phyloP scores from a whole-genome alignment of 2,888 invertebrate species.

The Clistopyga incitator region DNA sequence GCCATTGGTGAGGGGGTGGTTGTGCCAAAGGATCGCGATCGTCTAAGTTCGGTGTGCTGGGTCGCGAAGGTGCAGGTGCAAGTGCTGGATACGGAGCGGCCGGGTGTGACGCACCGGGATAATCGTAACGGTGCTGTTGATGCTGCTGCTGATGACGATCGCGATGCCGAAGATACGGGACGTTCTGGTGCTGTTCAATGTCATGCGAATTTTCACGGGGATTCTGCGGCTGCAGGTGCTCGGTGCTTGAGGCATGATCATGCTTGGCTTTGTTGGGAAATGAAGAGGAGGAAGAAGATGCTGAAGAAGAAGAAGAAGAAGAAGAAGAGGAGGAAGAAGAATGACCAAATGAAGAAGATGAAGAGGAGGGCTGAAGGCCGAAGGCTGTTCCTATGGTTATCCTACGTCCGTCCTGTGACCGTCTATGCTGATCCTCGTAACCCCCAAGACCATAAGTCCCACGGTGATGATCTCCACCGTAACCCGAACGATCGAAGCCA shows the following conservation, averaged over 20 bases:
- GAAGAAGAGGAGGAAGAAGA: constrained; percentile 75
- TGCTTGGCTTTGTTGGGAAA: constrained; percentile 75
- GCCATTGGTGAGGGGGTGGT: constrained; percentile 69
- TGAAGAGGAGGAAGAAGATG: constrained; percentile 63
- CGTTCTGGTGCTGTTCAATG: constrained; percentile 75
- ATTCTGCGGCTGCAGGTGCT: constrained; percentile 78
- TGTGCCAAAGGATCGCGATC: constrained; percentile 75
- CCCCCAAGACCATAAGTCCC: constrained; percentile 66
- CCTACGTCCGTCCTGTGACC: constrained; percentile 62
- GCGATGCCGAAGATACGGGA: constrained; percentile 71
- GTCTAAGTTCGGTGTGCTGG: constrained; percentile 78
- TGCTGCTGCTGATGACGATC: constrained; percentile 66
- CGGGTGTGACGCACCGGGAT: constrained; percentile 58
- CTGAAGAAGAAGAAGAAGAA: constrained; percentile 72
- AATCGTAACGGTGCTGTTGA: constrained; percentile 58
- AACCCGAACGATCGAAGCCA: constrained; percentile 68
- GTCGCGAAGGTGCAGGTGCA: constrained; percentile 78
- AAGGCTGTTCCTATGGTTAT: constrained; percentile 61
- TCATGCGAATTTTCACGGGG: constrained; percentile 79
- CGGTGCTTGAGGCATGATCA: constrained; percentile 80
- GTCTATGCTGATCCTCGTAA: constrained; percentile 70
- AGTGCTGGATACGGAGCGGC: constrained; percentile 67
- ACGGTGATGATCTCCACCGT: constrained; percentile 63
- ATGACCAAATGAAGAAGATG: constrained; percentile 60
- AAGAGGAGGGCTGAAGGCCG: constrained; percentile 62